A percentile compares a stretch with the other conserved stretches of the same genome.
Conservation (phyloP, 2,888 invertebrate species). For the Yponomeuta malinellus region DNA sequence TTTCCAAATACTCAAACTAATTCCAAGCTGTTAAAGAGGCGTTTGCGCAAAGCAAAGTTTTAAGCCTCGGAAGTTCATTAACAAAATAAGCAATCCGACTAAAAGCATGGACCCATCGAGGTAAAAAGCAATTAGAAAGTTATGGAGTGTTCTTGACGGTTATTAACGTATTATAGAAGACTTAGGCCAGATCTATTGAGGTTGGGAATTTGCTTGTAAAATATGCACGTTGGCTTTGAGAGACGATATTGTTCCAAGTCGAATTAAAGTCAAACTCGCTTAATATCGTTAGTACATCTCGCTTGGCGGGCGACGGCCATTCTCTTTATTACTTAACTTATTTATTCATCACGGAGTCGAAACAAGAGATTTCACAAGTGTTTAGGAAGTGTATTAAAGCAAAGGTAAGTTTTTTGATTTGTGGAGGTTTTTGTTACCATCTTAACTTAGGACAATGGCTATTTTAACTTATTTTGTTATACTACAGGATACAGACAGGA, state of each 20-base stretch:
- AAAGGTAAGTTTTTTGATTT: not conserved
- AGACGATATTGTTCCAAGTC: constrained; percentile 7
- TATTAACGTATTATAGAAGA: constrained; percentile 49
- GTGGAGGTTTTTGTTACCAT: not conserved
- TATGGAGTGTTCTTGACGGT: constrained; percentile 57
- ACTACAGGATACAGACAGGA: too few relatives aligned
- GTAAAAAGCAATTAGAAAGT: constrained; percentile 66
- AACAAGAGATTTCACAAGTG: not conserved
- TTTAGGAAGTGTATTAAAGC: not conserved
- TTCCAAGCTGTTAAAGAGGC: constrained; percentile 43
- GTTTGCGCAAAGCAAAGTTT: constrained; percentile 44
- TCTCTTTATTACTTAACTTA: not conserved
- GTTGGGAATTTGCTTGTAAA: constrained; percentile 3
- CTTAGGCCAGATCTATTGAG: constrained; percentile 20
- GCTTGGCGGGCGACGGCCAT: not conserved
- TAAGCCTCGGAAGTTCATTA: constrained; percentile 54
- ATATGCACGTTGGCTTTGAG: constrained; percentile 7
- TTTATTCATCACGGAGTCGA: not conserved
- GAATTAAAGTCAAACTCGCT: constrained; percentile 5
- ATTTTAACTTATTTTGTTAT: too few relatives aligned
- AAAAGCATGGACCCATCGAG: constrained; percentile 60
- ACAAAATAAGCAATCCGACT: constrained; percentile 67
- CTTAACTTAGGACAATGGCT: too few relatives aligned
- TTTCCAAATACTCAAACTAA: constrained; percentile 27
- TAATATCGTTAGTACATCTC: constrained; percentile 2